phyloP scores from a whole-genome alignment of 2,797 vertebrate species.

The Furcifer pardalis region DNA sequence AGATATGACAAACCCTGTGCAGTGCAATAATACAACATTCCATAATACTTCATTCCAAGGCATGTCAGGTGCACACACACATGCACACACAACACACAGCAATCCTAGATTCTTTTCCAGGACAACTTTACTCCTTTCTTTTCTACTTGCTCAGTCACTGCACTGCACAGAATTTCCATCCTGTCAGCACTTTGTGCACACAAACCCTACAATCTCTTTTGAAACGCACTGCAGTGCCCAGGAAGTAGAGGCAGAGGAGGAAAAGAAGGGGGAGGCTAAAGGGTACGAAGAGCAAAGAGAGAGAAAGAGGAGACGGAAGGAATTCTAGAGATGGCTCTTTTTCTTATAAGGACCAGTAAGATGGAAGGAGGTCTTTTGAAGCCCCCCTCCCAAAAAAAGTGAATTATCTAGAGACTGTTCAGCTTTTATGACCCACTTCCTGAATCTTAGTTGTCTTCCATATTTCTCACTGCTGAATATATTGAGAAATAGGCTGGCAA shows the following conservation, averaged over 20 bases:
- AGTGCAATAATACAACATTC: no score
- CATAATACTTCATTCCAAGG: no score
- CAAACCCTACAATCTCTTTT: slow-evolving; percentile 35
- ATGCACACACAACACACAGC: background rate
- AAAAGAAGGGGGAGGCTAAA: slow-evolving; percentile 2
- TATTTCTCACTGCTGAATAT: background rate
- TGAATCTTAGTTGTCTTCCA: background rate
- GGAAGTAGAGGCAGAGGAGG: slow-evolving; percentile 13
- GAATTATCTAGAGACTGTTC: background rate
- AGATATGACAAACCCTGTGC: no score
- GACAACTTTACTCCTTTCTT: slow-evolving; percentile 14
- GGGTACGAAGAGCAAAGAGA: background rate
- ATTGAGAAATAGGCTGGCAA: background rate
- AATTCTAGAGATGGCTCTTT: background rate
- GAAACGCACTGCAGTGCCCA: slow-evolving; percentile 32
- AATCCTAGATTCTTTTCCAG: background rate
- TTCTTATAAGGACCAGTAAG: background rate
- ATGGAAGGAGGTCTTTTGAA: background rate
- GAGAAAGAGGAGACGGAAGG: background rate
- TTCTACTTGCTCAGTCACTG: slow-evolving; percentile 11
- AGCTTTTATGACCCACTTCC: background rate
- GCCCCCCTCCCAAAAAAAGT: background rate
- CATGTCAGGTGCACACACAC: background rate
- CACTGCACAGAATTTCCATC: slow-evolving; percentile 38
- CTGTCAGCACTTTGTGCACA: slow-evolving; percentile 42